These are phyloP conservation scores for Drosophila neotestacea DNA, from an alignment of 2,888 invertebrate genomes.

Conservation along the genomic window DNA sequence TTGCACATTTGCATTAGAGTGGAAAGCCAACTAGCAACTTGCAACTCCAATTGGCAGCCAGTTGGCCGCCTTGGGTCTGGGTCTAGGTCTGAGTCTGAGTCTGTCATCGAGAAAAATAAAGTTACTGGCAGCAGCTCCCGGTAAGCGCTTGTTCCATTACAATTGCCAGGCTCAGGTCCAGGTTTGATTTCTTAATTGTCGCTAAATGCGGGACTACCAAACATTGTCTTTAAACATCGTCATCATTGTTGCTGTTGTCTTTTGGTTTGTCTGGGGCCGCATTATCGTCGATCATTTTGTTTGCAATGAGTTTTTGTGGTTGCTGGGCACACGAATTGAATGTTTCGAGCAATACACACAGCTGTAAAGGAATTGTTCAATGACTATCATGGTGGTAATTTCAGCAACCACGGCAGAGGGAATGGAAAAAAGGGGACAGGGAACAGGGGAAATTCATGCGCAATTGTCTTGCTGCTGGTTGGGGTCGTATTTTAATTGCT, in stretches of 20 bases:
- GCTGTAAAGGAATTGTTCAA: slow-evolving; percentile 64
- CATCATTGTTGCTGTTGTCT: slow-evolving; percentile 25
- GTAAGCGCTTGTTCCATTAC: slow-evolving; percentile 57
- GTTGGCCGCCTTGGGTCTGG: slow-evolving; percentile 16
- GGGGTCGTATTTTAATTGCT: slow-evolving; percentile 74
- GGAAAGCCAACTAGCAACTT: slow-evolving; percentile 45
- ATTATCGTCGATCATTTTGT: slow-evolving; percentile 78
- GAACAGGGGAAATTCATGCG: slow-evolving; percentile 40
- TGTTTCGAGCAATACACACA: slow-evolving; percentile 48
- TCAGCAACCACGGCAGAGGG: slow-evolving; percentile 34
- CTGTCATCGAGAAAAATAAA: slow-evolving; percentile 52
- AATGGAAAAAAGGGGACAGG: slow-evolving; percentile 7
- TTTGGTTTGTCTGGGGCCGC: slow-evolving; percentile 39
- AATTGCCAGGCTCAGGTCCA: slow-evolving; percentile 64
- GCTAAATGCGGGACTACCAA: slow-evolving; percentile 77
- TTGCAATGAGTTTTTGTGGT: slow-evolving; percentile 74
- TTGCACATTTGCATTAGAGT: slow-evolving; percentile 81
- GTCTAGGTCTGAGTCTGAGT: slow-evolving; percentile 41
- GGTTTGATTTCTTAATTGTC: slow-evolving; percentile 82
- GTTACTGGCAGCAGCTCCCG: slow-evolving; percentile 59
- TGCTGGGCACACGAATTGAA: slow-evolving; percentile 75
- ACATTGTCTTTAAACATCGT: slow-evolving; percentile 53
- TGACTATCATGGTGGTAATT: slow-evolving; percentile 78
- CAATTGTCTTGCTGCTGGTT: slow-evolving; percentile 57
- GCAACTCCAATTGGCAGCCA: slow-evolving; percentile 5